phyloP scores from a whole-genome alignment of 2,888 invertebrate species.

The Microplitis manilae region DNA sequence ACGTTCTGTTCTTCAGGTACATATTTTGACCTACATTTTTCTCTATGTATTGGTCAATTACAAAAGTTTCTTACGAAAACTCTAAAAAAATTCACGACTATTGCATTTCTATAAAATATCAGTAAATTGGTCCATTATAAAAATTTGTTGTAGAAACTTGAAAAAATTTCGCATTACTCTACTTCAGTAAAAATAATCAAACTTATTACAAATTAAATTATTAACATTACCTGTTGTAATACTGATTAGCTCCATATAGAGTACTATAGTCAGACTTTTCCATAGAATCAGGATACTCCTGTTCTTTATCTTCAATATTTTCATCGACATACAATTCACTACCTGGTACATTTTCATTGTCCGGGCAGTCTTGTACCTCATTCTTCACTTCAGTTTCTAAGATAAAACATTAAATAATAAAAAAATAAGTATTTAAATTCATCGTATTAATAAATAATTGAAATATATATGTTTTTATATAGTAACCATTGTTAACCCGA shows the following conservation, averaged over 20 bases:
- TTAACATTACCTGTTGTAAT: constrained; percentile 64
- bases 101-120: too few relatives aligned
- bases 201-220: too few relatives aligned
- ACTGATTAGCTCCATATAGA: constrained; percentile 66
- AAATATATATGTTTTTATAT: constrained; percentile 34
- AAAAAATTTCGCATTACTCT: too few relatives aligned
- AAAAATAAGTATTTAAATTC: neutral
- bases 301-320: constrained; percentile 68
- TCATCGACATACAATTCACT: constrained; percentile 69
- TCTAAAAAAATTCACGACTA: too few relatives aligned
- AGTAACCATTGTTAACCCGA: constrained; percentile 67
- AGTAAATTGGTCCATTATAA: too few relatives aligned
- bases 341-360: constrained; percentile 67
- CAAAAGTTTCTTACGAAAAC: too few relatives aligned
- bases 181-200: too few relatives aligned
- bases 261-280: constrained; percentile 68
- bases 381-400: constrained; percentile 69
- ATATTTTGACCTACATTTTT: too few relatives aligned
- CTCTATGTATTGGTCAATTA: too few relatives aligned
- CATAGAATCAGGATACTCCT: constrained; percentile 68
- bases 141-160: too few relatives aligned
- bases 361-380: constrained; percentile 69
- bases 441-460: constrained; percentile 13
- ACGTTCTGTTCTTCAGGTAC: too few relatives aligned
- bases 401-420: constrained; percentile 30